Evolutionary conservation across 2,888 invertebrate genomes (phyloP).

Genomic region (Troides oblongomaculatus): DNA sequence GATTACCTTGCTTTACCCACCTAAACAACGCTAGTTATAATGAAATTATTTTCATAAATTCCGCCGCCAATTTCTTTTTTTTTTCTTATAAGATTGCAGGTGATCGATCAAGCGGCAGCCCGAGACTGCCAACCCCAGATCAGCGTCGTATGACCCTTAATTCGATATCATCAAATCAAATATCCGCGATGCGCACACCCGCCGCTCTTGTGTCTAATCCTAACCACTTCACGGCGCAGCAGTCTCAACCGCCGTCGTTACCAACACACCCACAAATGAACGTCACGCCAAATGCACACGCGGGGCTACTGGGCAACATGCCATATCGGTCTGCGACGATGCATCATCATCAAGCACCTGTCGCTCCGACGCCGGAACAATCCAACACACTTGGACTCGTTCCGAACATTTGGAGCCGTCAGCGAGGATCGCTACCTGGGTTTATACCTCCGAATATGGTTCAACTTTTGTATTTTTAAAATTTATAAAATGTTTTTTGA

Average conservation of each 20-base stretch:
- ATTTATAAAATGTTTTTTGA: background rate
- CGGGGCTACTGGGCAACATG: constrained; percentile 60
- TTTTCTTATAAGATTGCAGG: constrained; percentile 47
- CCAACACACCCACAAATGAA: constrained; percentile 31
- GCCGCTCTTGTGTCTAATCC: constrained; percentile 39
- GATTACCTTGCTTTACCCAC: no score
- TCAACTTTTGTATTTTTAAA: constrained; percentile 23
- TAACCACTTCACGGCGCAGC: constrained; percentile 47
- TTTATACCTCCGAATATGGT: constrained; percentile 62
- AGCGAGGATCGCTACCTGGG: constrained; percentile 57
- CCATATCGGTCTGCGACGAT: constrained; percentile 59
- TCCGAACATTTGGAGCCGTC: constrained; percentile 56
- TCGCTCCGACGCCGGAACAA: constrained; percentile 45
- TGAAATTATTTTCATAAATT: constrained; percentile 47
- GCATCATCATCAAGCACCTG: constrained; percentile 45
- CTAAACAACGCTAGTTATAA: background rate
- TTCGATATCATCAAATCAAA: constrained; percentile 32
- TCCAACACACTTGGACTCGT: constrained; percentile 53
- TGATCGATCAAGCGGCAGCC: constrained; percentile 64
- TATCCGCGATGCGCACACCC: constrained; percentile 32
- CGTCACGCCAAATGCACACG: constrained; percentile 33
- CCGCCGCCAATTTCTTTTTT: constrained; percentile 40
- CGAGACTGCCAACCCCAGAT: constrained; percentile 53
- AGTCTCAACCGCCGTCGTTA: constrained; percentile 29
- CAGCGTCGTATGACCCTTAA: constrained; percentile 56